Evolutionary conservation across 92 coral and sea anemone species (phyloP).

Genomic region (Epizoanthus rinbou): DNA sequence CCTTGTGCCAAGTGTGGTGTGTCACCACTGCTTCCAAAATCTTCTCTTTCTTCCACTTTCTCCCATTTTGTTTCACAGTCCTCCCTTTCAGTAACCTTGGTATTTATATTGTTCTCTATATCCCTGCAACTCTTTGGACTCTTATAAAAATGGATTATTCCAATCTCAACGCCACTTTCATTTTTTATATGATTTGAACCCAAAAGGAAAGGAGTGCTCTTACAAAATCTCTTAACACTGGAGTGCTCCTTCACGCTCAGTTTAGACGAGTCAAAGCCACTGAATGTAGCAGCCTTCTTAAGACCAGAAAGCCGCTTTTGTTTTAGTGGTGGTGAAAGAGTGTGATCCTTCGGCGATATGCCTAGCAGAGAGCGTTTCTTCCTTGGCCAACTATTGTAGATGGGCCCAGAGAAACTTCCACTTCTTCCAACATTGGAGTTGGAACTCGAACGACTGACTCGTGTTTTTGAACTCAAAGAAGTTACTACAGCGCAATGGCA

Average conservation of each 20-base stretch:
- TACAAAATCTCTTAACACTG: conserved; percentile 5
- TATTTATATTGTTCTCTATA: neutral
- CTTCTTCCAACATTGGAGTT: conserved; percentile 41
- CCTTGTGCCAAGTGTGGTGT: neutral
- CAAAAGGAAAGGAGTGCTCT: conserved; percentile 66
- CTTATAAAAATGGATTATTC: conserved; percentile 89
- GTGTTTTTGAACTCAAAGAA: neutral
- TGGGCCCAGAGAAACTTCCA: conserved; percentile 65
- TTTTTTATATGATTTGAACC: conserved; percentile 71
- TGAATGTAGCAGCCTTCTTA: conserved; percentile 81
- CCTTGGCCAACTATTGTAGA: conserved; percentile 77
- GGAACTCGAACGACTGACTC: neutral
- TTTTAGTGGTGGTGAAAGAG: conserved; percentile 77
- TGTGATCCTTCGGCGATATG: conserved; percentile 34
- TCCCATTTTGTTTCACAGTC: neutral
- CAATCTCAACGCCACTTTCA: conserved; percentile 80
- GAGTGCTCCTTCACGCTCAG: conserved; percentile 23
- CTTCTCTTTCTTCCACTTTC: conserved; percentile 17
- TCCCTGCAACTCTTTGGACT: conserved; percentile 61
- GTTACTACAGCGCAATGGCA: neutral
- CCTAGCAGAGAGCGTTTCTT: conserved; percentile 53
- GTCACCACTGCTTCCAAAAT: neutral
- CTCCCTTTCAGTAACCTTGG: neutral
- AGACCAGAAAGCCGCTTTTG: conserved; percentile 65
- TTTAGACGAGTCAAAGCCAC: conserved; percentile 80